Evolutionary conservation across 2,888 invertebrate species (phyloP).

Genomic region (Drosophila emarginata): DNA sequence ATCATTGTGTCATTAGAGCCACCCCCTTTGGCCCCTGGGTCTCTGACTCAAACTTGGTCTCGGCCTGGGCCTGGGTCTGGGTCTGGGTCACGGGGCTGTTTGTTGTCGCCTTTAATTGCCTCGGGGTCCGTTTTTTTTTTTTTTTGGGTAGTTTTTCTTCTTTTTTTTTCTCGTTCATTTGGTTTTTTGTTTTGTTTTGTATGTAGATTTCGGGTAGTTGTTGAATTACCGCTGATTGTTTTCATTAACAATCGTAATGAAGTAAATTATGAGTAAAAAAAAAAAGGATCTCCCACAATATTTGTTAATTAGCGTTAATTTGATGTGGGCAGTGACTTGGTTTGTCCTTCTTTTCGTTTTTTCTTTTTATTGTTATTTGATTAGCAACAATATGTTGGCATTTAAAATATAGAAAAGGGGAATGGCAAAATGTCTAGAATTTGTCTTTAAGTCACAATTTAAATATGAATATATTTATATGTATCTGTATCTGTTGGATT

Average conservation of each 20-base stretch:
- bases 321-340: constrained; percentile 41
- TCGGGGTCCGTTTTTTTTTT: constrained; percentile 37
- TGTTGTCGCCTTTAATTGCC: constrained; percentile 76
- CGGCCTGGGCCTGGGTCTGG: constrained; percentile 2
- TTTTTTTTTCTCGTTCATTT: background rate
- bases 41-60: constrained; percentile 54
- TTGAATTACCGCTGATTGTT: constrained; percentile 71
- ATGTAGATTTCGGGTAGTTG: constrained; percentile 59
- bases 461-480: background rate
- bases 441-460: background rate
- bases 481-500: no score
- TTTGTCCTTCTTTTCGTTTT: constrained; percentile 11
- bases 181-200: constrained; percentile 6
- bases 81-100: constrained; percentile 60
- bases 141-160: constrained; percentile 42
- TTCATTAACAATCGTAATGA: constrained; percentile 70
- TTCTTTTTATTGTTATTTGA: constrained; percentile 53
- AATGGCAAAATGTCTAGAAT: background rate
- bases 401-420: background rate
- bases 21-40: constrained; percentile 48
- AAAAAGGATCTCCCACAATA: constrained; percentile 42
- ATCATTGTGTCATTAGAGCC: constrained; percentile 65
- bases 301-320: constrained; percentile 73
- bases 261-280: constrained; percentile 62
- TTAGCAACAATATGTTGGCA: constrained; percentile 48